Evolutionary conservation across 2,797 vertebrate species (phyloP), one percentile per base, ranked within the genome.

Genomic region (Pangasius larnaudii): DNA sequence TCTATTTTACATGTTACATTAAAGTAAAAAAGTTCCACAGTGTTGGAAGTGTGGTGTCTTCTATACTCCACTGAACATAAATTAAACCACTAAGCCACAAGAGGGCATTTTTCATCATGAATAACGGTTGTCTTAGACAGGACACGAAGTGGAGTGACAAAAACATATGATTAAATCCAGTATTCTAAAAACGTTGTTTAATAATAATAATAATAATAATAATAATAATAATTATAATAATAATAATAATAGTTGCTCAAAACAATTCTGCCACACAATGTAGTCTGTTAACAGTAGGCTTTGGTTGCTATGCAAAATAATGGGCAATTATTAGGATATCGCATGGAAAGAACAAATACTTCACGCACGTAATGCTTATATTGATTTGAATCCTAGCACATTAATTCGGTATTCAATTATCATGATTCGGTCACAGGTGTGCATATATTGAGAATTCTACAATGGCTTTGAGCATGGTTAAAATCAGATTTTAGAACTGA

Each of bases 11-110:
- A 74, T 58, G 30, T 24, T 16, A 85, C 27, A n/a, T 27, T 36
- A 33, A 6, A 58, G 39, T 78, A 19, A 56, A 78, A 79, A 56
- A 65, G 86, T 65, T 86, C 2, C 0, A 58, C 39, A 58, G 53
- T 22, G n/a, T 19, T 58, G 36, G 46, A 79, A 87, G 51, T 71
- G 2, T 27, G 30, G 56, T 83, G 75, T 89, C 86, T 75, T 79
- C 81, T 88, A 81, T 33, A 61, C 59, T 77, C 77, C 30, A 59
- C 46, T 61, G 30, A 85, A 24, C 59, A 67, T 79, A 67, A 86
- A 79, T 63, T 65, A 84, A 84, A 67, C n/a, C 63, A 67, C 10
- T 67, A 51, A 84, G 63, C 39, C 63, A 67, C 42, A 51, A 84
- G n/a, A 84, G 61, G 81, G 81, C 42, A 84, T 63, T 65, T 42